phyloP scores from a whole-genome alignment of 1,140 invertebrate species.

The Parapsyche elsis region DNA sequence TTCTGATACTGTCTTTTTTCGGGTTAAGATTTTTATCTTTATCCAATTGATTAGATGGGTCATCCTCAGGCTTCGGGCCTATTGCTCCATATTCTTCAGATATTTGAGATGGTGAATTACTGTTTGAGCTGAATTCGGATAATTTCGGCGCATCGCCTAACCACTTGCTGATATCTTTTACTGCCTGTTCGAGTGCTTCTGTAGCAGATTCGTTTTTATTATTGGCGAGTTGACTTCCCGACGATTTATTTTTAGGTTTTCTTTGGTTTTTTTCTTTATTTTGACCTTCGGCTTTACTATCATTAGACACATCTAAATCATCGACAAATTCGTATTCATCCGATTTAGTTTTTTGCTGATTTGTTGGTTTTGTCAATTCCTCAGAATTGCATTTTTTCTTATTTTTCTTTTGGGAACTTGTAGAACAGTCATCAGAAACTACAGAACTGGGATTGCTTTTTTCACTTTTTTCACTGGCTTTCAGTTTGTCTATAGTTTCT shows the following conservation, averaged over 20 bases:
- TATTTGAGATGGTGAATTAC: constrained; percentile 73
- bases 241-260: constrained; percentile 57
- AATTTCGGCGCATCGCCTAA: constrained; percentile 83
- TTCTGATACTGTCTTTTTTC: constrained; percentile 46
- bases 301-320: constrained; percentile 40
- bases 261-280: constrained; percentile 60
- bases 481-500: constrained; percentile 74
- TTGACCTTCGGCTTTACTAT: constrained; percentile 54
- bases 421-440: constrained; percentile 61
- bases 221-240: constrained; percentile 54
- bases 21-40: constrained; percentile 54
- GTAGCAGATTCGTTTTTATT: constrained; percentile 73
- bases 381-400: constrained; percentile 54
- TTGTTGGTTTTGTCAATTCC: constrained; percentile 58
- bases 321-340: constrained; percentile 59
- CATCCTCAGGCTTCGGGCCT: constrained; percentile 35
- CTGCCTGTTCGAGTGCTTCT: constrained; percentile 84
- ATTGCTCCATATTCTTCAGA: constrained; percentile 43
- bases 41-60: constrained; percentile 57
- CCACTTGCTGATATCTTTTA: constrained; percentile 91
- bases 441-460: constrained; percentile 64
- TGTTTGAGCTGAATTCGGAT: constrained; percentile 77
- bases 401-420: constrained; percentile 57
- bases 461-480: constrained; percentile 73
- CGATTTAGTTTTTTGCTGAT: constrained; percentile 54